phyloP scores from a whole-genome alignment of 2,888 invertebrate species.

The Eueremaeus valkanovi region DNA sequence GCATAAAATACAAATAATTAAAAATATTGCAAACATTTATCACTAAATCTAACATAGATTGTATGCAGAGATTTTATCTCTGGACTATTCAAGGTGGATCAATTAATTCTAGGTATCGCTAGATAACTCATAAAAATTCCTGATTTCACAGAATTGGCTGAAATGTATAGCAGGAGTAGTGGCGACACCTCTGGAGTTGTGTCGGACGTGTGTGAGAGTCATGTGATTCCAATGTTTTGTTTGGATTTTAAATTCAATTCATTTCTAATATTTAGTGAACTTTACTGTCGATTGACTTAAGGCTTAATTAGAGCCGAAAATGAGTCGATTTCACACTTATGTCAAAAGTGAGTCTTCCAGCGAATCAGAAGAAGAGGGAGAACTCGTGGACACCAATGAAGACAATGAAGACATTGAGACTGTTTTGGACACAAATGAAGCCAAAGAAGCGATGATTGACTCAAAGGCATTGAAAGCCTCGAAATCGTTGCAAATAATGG shows the following conservation, averaged over 20 bases:
- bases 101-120: too few relatives aligned
- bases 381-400: not conserved
- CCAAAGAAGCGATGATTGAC: not conserved
- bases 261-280: not conserved
- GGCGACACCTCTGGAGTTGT: not conserved
- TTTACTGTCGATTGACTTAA: not conserved
- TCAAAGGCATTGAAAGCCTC: constrained; percentile 3
- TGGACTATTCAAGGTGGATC: too few relatives aligned
- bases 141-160: not conserved
- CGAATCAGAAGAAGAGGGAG: constrained; percentile 2
- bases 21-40: too few relatives aligned
- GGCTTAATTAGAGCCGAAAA: not conserved
- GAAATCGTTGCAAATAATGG: constrained; percentile 33
- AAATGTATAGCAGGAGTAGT: not conserved
- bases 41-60: too few relatives aligned
- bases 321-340: constrained; percentile 9
- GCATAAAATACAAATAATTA: too few relatives aligned
- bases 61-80: too few relatives aligned
- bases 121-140: too few relatives aligned
- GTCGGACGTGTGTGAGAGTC: not conserved
- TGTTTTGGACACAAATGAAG: not conserved
- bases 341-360: not conserved
- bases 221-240: not conserved
- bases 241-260: not conserved
- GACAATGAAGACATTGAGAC: too few relatives aligned